These are phyloP conservation scores for Drosophila trapezifrons DNA, from an alignment of 1,140 invertebrate species.

Conservation along the genomic window DNA sequence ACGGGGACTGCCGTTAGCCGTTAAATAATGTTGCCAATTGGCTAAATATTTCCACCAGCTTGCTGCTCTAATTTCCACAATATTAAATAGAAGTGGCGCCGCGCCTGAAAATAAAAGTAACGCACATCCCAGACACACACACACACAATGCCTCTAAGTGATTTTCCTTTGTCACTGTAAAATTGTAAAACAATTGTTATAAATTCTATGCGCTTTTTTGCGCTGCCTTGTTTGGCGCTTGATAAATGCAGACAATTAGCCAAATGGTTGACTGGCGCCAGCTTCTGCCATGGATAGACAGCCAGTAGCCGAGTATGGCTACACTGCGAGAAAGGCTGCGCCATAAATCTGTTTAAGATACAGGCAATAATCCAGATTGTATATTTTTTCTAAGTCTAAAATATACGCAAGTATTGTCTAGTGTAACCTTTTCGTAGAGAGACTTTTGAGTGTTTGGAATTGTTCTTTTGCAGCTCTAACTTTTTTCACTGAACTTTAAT, in stretches of 20 bases:
- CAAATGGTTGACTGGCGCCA: slow-evolving; percentile 76
- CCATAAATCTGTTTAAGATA: neutral
- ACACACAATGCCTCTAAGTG: slow-evolving; percentile 47
- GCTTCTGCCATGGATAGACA: slow-evolving; percentile 49
- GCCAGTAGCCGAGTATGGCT: slow-evolving; percentile 7
- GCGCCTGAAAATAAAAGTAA: slow-evolving; percentile 59
- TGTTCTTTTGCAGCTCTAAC: no score
- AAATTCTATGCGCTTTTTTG: slow-evolving; percentile 67
- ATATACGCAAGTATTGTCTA: no score
- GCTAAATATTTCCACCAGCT: slow-evolving; percentile 71
- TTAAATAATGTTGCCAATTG: slow-evolving; percentile 75
- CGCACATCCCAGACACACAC: slow-evolving; percentile 28
- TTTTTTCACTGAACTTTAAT: neutral
- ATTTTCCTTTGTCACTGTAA: slow-evolving; percentile 40
- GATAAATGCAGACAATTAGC: slow-evolving; percentile 81
- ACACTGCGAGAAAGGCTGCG: slow-evolving; percentile 23
- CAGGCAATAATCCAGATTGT: no score
- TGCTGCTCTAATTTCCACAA: slow-evolving; percentile 52
- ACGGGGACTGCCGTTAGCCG: slow-evolving; percentile 46
- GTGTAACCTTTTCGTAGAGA: rapidly evolving
- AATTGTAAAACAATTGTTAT: slow-evolving; percentile 80
- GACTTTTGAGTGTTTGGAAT: no score
- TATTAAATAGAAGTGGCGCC: slow-evolving; percentile 66
- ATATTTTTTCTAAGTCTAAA: no score
- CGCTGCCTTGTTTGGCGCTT: slow-evolving; percentile 57